Evolutionary conservation across 2,888 invertebrate species (phyloP).

Genomic region (Athrips mouffetella): DNA sequence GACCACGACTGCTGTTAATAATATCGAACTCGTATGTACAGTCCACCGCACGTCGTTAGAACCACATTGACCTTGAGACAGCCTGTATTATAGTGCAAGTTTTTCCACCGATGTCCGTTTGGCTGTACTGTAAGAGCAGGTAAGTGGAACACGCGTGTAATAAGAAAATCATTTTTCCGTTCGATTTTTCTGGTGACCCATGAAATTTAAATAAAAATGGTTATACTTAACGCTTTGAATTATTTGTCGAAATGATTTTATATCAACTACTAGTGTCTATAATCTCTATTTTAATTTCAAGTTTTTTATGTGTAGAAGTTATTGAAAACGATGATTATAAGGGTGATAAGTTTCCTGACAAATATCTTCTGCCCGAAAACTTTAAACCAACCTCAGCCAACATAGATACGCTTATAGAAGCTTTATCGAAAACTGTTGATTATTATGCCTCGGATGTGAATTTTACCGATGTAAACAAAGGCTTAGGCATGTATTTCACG

Average conservation of each 20-base stretch:
- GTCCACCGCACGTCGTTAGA: too few relatives aligned
- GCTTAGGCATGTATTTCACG: conserved; percentile 19
- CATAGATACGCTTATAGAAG: conserved; percentile 19
- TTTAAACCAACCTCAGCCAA: conserved; percentile 11
- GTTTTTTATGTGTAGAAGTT: not conserved
- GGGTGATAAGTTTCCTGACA: conserved; percentile 27
- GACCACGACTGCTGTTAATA: too few relatives aligned
- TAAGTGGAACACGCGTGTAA: not conserved
- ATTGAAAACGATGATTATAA: conserved; percentile 12
- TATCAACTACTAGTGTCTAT: not conserved
- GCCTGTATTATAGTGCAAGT: too few relatives aligned
- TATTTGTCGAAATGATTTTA: not conserved
- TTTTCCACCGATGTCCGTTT: too few relatives aligned
- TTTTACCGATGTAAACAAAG: conserved; percentile 24
- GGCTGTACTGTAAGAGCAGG: too few relatives aligned
- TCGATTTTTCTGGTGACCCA: not conserved
- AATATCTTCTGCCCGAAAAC: conserved; percentile 25
- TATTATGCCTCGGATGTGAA: conserved; percentile 26
- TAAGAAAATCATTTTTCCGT: not conserved
- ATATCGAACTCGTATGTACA: too few relatives aligned
- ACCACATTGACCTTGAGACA: too few relatives aligned
- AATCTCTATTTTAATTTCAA: not conserved
- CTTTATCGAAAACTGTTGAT: conserved; percentile 15
- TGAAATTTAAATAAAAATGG: not conserved
- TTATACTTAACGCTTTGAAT: not conserved